phyloP scores from a whole-genome alignment of 1,140 invertebrate genomes.

The Aphis gossypii region DNA sequence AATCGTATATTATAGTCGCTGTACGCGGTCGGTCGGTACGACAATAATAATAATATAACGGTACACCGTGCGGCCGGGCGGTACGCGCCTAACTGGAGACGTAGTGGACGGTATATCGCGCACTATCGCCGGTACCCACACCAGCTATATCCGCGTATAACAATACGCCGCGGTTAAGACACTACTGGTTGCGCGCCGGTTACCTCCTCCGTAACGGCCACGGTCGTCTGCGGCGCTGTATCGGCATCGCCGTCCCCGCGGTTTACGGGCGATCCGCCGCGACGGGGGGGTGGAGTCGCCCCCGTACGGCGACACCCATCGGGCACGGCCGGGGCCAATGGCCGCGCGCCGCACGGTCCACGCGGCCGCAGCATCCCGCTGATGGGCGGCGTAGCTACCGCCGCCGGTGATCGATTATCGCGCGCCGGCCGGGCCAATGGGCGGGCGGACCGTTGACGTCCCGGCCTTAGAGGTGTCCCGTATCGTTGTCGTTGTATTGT shows the following conservation, averaged over 20 bases:
- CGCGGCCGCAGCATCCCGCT: slow-evolving; percentile 36
- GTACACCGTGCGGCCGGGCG: too few relatives aligned
- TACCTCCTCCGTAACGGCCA: not conserved
- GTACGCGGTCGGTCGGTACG: not conserved
- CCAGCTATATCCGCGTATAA: not conserved
- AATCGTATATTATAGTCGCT: not conserved
- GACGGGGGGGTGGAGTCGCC: not conserved
- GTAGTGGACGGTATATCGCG: not conserved
- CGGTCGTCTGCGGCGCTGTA: not conserved
- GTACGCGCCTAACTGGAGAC: not conserved
- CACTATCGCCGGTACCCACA: not conserved
- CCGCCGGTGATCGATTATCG: slow-evolving; percentile 31
- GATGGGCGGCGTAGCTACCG: not conserved
- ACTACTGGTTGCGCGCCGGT: not conserved
- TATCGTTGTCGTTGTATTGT: not conserved
- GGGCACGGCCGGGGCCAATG: slow-evolving; percentile 24
- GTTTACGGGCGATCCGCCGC: not conserved
- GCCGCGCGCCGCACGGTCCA: not conserved
- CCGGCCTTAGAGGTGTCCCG: not conserved
- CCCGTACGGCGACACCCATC: not conserved
- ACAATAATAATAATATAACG: not conserved
- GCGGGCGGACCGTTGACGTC: not conserved
- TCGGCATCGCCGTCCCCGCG: not conserved
- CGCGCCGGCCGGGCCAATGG: slow-evolving; percentile 34
- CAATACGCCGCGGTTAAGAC: not conserved